Evolutionary conservation across 2,113 vertebrate species (phyloP).

Genomic region (Todiramphus chloris): DNA sequence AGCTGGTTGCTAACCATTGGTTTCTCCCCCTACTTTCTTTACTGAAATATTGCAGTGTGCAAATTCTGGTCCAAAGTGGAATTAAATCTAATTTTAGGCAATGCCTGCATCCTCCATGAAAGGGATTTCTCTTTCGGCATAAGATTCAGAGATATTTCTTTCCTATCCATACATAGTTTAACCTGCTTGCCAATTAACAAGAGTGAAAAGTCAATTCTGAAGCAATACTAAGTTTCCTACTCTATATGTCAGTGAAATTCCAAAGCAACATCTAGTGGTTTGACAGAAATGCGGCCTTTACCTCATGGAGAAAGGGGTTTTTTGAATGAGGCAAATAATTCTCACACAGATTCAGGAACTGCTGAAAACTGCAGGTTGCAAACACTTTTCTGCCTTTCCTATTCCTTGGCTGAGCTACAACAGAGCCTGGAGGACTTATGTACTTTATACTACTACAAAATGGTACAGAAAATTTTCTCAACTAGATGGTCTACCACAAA

Average conservation of each 20-base stretch:
- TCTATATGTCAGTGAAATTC: not conserved
- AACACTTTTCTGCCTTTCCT: not conserved
- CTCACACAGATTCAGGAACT: not conserved
- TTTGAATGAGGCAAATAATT: not conserved
- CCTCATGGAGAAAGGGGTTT: not conserved
- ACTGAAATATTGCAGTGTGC: not conserved
- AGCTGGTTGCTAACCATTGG: not conserved
- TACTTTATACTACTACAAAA: not conserved
- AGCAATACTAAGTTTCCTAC: not conserved
- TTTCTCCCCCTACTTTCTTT: not conserved
- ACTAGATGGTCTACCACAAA: not conserved
- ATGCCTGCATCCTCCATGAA: not conserved
- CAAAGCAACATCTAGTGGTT: not conserved
- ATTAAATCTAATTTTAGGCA: not conserved
- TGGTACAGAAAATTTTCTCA: not conserved
- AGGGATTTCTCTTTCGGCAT: not conserved
- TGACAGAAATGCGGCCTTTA: not conserved
- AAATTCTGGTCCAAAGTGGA: not conserved
- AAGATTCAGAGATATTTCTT: not conserved
- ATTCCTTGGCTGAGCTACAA: not conserved
- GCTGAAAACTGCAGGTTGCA: not conserved
- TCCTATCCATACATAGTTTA: not conserved
- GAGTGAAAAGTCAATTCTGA: not conserved
- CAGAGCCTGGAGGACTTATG: not conserved
- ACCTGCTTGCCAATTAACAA: not conserved